phyloP scores from a whole-genome alignment of 2,797 vertebrate genomes.

The Trachurus trachurus region DNA sequence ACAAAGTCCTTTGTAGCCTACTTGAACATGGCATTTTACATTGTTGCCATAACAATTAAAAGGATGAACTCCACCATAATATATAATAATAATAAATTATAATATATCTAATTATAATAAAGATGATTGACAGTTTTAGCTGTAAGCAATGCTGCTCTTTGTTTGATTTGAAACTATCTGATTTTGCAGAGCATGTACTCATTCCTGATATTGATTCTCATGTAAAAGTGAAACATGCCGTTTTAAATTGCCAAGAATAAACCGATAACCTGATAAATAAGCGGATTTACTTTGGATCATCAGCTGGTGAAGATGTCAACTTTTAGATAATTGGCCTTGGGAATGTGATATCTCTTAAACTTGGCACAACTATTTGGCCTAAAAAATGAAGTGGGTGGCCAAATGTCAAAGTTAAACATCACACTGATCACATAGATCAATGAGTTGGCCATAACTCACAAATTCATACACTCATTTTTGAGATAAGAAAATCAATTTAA shows the following conservation, averaged over 20 bases:
- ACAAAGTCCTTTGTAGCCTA: neutral
- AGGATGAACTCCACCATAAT: neutral
- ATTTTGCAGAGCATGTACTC: neutral
- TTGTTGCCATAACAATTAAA: neutral
- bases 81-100: no score
- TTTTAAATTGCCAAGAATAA: neutral
- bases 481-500: no score
- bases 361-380: no score
- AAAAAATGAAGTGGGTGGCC: no score
- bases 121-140: neutral
- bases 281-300: neutral
- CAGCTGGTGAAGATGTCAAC: neutral
- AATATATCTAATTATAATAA: no score
- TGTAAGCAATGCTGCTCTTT: neutral
- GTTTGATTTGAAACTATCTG: neutral
- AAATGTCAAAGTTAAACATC: no score
- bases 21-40: neutral
- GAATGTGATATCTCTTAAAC: no score
- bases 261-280: no score
- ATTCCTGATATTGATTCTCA: neutral
- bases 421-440: no score
- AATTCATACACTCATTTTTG: no score
- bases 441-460: no score
- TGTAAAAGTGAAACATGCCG: neutral
- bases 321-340: no score